Conservation (phyloP, 2,797 vertebrate genomes). For the Spheniscus humboldti region DNA sequence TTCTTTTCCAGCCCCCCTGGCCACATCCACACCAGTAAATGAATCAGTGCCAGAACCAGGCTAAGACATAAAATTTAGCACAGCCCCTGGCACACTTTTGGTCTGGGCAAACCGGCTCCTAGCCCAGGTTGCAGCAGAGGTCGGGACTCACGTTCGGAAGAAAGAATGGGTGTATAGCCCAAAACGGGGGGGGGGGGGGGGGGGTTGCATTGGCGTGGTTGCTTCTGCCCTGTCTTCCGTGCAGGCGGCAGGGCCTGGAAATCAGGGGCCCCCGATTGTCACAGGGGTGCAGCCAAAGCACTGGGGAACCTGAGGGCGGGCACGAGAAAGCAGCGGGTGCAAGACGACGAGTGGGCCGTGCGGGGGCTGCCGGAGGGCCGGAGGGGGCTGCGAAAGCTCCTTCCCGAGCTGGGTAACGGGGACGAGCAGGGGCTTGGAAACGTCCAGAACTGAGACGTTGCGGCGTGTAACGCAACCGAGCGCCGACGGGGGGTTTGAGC, state of each 20-base stretch:
- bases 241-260: neutral
- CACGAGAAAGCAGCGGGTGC: neutral
- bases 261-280: too few species aligned
- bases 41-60: too few species aligned
- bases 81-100: too few species aligned
- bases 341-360: neutral
- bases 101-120: too few species aligned
- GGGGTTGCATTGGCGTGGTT: fast-evolving
- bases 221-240: neutral
- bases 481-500: neutral
- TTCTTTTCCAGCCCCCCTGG: too few species aligned
- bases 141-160: neutral
- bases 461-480: fast-evolving
- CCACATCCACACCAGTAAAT: too few species aligned
- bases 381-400: neutral
- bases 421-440: too few species aligned
- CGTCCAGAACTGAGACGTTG: fast-evolving
- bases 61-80: too few species aligned
- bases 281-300: neutral
- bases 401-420: neutral
- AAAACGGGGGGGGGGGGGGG: too few species aligned
- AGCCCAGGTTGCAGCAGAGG: neutral
- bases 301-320: neutral
- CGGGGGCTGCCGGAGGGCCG: fast-evolving
- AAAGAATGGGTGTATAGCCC: neutral